These are phyloP conservation scores for Chloroceryle aenea DNA, from an alignment of 2,113 vertebrate species.

Conservation along the genomic window DNA sequence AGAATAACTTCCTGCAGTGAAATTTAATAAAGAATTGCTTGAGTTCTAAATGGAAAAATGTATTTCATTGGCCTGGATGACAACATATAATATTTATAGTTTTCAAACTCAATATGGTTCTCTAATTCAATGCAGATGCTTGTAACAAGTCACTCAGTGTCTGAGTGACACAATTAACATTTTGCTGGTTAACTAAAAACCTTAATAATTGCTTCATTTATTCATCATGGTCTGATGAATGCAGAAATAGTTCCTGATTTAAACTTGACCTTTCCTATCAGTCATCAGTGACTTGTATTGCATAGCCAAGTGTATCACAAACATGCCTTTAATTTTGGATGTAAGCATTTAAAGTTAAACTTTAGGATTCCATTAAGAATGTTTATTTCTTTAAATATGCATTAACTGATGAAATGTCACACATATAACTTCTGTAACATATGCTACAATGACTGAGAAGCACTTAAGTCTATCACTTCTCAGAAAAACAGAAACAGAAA, in stretches of 20 bases:
- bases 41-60: not conserved
- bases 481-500: not conserved
- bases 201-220: slow-evolving; percentile 28
- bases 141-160: not conserved
- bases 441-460: not conserved
- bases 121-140: slow-evolving; percentile 33
- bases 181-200: slow-evolving; percentile 23
- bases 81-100: not conserved
- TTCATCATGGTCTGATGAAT: not conserved
- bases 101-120: not conserved
- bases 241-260: not conserved
- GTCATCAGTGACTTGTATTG: not conserved
- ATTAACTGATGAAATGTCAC: not conserved
- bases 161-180: slow-evolving; percentile 30
- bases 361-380: not conserved
- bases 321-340: not conserved
- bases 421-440: not conserved
- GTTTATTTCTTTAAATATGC: not conserved
- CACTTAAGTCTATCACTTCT: not conserved
- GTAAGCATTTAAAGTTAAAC: not conserved
- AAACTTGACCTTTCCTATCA: slow-evolving; percentile 6
- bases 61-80: not conserved
- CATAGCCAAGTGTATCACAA: not conserved
- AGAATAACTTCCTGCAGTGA: not conserved
- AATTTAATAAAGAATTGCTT: not conserved